Base-by-base conservation (phyloP, 2,797 vertebrate species). In the Hippoglossus hippoglossus region DNA sequence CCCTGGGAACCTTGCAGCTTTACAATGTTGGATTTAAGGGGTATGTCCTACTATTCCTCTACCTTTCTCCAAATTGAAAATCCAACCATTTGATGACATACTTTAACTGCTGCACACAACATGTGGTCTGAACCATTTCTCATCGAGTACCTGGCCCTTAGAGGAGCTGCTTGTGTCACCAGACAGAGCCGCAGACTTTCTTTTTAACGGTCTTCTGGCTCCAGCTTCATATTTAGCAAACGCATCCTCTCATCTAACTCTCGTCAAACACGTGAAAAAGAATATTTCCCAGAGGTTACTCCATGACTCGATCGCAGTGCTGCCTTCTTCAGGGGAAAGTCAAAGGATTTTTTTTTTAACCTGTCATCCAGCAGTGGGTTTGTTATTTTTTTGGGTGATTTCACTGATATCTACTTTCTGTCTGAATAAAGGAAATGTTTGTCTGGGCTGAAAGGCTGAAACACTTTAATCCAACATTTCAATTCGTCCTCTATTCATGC, bases 211-310 rank as follows among this genome's bases (percentile, higher is more conserved):
- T 7, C 15, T 26, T 25, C 22, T 62, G 6, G 41, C 51, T 55
- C 26, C 41, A 13, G 47, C n/a, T 36, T 6, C 31, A 58, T 18
- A 28, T 39, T 53, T 6, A 34, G 12, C 19, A 22, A 34, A 41
- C 19, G 11, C 5, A 25, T 26, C 21, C 16, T 59, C 22, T 58
- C 49, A 59, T 51, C 44, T 7, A n/a, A 56, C n/a, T 5, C n/a
- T 49, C 41, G 24, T 24, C 21, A 67, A 68, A 46, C 24, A 59
- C 19, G 12, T 31, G 60, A 50, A 19, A 34, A 31, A 31, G 59
- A 5, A 12, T 13, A 19, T 31, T 28, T 44, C 39, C 58, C 39
- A 25, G 8, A 36, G 11, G 57, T 34, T 10, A 25, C 57, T 16
- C 57, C 13, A 16, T 25, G 56, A 41, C 3, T 24, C 8, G 3